phyloP scores from a whole-genome alignment of 2,797 vertebrate species.

The Anguilla obscura region DNA sequence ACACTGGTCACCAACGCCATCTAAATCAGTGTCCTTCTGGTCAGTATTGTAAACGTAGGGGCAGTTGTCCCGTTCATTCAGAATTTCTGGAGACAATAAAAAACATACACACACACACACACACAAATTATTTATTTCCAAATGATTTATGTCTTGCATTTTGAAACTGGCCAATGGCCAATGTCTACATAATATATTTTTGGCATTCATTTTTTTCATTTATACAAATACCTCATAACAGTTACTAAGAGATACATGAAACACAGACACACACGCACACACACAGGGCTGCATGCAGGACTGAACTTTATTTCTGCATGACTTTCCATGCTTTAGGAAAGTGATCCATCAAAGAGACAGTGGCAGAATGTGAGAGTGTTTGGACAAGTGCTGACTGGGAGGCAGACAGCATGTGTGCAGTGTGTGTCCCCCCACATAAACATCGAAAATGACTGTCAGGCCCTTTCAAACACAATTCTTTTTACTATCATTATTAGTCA shows the following conservation, averaged over 20 bases:
- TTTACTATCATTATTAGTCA: not conserved
- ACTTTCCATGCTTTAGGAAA: not conserved
- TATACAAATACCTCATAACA: not conserved
- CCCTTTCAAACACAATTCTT: not conserved
- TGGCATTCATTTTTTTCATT: not conserved
- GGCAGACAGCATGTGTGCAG: not conserved
- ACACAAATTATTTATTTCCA: not conserved
- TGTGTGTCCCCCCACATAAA: not conserved
- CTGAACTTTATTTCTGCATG: not conserved
- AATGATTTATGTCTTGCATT: not conserved
- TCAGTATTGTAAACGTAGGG: slow-evolving; percentile 92
- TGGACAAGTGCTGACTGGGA: not conserved
- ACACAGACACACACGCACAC: not conserved
- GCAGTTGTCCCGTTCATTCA: slow-evolving; percentile 92
- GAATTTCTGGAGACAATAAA: slow-evolving; percentile 71
- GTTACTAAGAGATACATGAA: not conserved
- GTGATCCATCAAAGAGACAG: not conserved
- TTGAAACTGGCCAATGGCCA: not conserved
- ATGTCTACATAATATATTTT: not conserved
- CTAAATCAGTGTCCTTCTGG: slow-evolving; percentile 90
- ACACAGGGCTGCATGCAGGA: not conserved
- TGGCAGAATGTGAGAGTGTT: not conserved
- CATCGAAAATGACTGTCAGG: not conserved
- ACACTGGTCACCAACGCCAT: slow-evolving; percentile 94
- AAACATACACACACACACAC: not conserved